Base-by-base conservation (phyloP, 2,113 vertebrate species). In the Scomber colias region DNA sequence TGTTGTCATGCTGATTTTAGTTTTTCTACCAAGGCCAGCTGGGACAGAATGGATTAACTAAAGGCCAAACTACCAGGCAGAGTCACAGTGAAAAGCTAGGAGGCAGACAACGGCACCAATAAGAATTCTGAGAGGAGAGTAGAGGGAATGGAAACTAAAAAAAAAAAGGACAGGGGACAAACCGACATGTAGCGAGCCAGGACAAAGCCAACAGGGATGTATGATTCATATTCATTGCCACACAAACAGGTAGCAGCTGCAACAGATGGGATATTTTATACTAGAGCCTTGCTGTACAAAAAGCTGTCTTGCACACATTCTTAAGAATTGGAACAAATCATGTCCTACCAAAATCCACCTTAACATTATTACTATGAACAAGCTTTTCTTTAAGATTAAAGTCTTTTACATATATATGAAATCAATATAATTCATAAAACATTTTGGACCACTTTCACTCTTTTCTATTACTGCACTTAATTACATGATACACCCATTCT, bases 31-130 rank as follows among this genome's bases (percentile, higher is more conserved):
- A 12, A 45, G 48, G 72, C 71, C 73, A 75, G 71, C 48, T 69
- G 73, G 64, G 80, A 77, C 27, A 50, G 30, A 55, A 6, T 16
- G 65, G 54, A 68, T 85, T 73, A 85, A 74, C 55, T 50, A 16
- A 75, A 68, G 44, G 40, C 76, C 46, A 69, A 74, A 71, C 40
- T 44, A 5, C 0, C 24, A 74, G 61, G 49, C 57, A 61, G 51
- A 40, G 48, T 49, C 53, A 14, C 11, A 49, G n/a, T 44, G 49
- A 71, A 69, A 54, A 24, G 48, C 66, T 12, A 3, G 57, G 12
- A 48, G 77, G 56, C 17, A 3, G 51, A 31, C 31, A 64, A 21
- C 45, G 11, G 61, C 51, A 6, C 7, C n/a, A 54, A 66, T 0
- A 12, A 49, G 76, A 40, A 65, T 17, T 44, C 19, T 11, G 11